phyloP scores from a whole-genome alignment of 1,140 invertebrate genomes.

The Intoshia linei region DNA sequence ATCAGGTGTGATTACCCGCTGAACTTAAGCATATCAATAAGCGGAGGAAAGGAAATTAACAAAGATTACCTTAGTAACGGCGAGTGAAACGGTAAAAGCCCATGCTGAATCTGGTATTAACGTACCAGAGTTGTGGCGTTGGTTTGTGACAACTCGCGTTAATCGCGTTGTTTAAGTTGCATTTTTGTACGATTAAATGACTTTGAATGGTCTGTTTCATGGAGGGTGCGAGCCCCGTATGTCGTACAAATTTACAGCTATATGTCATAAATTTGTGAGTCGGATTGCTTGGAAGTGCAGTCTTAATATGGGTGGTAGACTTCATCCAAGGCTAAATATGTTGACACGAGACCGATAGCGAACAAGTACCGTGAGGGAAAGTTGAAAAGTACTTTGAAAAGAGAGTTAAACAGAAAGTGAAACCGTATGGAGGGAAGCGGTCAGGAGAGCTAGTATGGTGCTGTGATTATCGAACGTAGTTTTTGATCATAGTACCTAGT shows the following conservation, averaged over 20 bases:
- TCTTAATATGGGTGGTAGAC: conserved; percentile 45
- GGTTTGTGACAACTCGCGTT: conserved; percentile 19
- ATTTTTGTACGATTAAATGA: conserved; percentile 5
- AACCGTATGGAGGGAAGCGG: conserved; percentile 38
- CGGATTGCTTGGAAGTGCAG: conserved; percentile 50
- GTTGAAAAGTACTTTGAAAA: conserved; percentile 57
- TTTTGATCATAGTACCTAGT: too few relatives aligned
- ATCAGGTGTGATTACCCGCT: conserved; percentile 37
- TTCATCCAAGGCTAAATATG: conserved; percentile 53
- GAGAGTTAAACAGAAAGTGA: conserved; percentile 52
- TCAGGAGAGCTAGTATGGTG: conserved; percentile 19
- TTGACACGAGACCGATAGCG: conserved; percentile 46
- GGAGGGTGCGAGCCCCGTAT: conserved; percentile 38
- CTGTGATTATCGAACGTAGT: too few relatives aligned
- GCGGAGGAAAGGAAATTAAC: conserved; percentile 67
- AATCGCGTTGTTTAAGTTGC: conserved; percentile 34
- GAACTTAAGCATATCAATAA: conserved; percentile 58
- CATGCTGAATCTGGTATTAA: conserved; percentile 30
- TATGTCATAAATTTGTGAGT: conserved; percentile 34
- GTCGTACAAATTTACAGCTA: conserved; percentile 18
- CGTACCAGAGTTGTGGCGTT: too few relatives aligned
- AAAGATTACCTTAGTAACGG: conserved; percentile 49
- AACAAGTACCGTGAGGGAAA: conserved; percentile 64
- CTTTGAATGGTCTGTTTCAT: conserved; percentile 32
- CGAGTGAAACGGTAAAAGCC: conserved; percentile 45